Percentiles rank a stretch among this genome's conserved stretches.
These are phyloP conservation scores for Patella pellucida DNA, from an alignment of 2,888 invertebrate genomes.

Conservation along the genomic window DNA sequence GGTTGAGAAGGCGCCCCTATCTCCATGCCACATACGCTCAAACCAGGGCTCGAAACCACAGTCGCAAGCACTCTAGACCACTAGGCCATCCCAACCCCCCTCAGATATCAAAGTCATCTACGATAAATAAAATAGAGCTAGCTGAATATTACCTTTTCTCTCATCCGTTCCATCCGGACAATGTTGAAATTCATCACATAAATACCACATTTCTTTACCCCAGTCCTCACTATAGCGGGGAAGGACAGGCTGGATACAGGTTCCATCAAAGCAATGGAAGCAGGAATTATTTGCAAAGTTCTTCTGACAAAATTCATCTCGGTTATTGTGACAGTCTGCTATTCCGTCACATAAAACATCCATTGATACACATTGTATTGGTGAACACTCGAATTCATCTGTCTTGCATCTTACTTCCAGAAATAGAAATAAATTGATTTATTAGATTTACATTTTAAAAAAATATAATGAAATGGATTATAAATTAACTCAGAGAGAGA, in stretches of 20 bases:
- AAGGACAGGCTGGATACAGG: conserved; percentile 44
- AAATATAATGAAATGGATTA: no score
- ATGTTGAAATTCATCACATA: conserved; percentile 50
- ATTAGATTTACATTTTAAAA: no score
- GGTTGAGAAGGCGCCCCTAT: no score
- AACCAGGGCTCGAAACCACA: no score
- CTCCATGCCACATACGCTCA: no score
- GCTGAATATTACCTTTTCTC: conserved; percentile 35
- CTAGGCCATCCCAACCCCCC: no score
- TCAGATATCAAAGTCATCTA: no score
- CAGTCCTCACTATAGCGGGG: conserved; percentile 39
- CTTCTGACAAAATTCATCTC: conserved; percentile 48
- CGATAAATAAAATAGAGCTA: no score
- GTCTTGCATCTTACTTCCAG: conserved; percentile 38
- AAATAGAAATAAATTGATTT: neutral
- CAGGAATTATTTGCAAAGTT: conserved; percentile 30
- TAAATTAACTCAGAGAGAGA: no score
- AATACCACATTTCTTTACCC: conserved; percentile 46
- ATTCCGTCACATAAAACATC: conserved; percentile 41
- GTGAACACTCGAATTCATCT: conserved; percentile 44
- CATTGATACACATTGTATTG: conserved; percentile 47
- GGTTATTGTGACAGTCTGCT: conserved; percentile 45
- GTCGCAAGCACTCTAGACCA: no score
- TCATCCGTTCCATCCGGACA: conserved; percentile 54
- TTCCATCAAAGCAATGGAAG: conserved; percentile 50